phyloP scores from a whole-genome alignment of 2,888 invertebrate species.

The Ornithoptera priamus region DNA sequence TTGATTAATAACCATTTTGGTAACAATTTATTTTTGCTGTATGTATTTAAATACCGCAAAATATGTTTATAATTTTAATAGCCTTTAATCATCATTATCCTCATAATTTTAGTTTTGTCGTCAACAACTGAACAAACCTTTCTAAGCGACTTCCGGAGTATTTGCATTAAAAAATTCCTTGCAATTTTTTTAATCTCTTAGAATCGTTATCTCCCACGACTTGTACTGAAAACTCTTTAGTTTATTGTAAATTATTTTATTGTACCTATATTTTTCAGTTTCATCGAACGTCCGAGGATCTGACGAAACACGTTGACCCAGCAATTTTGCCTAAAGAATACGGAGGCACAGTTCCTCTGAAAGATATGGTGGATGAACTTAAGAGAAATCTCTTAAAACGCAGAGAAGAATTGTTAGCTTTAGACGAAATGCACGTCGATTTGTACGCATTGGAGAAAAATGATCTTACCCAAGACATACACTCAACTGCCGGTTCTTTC shows the following conservation, averaged over 20 bases:
- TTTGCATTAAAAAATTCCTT: too few relatives aligned
- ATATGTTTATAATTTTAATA: too few relatives aligned
- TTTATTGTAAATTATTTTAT: background rate
- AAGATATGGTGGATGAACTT: conserved; percentile 89
- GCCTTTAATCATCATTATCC: too few relatives aligned
- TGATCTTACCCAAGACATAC: conserved; percentile 84
- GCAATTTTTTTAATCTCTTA: too few relatives aligned
- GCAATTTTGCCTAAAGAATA: conserved; percentile 92
- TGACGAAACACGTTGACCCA: conserved; percentile 85
- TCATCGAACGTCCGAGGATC: conserved; percentile 86
- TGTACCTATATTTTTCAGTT: conserved; percentile 73
- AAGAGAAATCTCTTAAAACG: conserved; percentile 83
- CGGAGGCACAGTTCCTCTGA: conserved; percentile 89
- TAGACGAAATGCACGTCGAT: conserved; percentile 89
- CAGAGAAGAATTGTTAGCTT: conserved; percentile 83
- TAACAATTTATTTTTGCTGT: background rate
- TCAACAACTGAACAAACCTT: too few relatives aligned
- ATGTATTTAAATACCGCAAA: background rate
- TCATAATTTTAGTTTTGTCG: too few relatives aligned
- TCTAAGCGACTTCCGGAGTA: too few relatives aligned
- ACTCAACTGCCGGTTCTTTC: conserved; percentile 90
- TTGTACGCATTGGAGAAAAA: conserved; percentile 81
- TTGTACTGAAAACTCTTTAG: background rate
- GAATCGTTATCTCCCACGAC: too few relatives aligned
- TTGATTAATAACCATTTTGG: background rate